Evolutionary conservation across 1,140 invertebrate species (phyloP), one percentile per base, ranked within the genome.

Genomic region (Formica selysi): DNA sequence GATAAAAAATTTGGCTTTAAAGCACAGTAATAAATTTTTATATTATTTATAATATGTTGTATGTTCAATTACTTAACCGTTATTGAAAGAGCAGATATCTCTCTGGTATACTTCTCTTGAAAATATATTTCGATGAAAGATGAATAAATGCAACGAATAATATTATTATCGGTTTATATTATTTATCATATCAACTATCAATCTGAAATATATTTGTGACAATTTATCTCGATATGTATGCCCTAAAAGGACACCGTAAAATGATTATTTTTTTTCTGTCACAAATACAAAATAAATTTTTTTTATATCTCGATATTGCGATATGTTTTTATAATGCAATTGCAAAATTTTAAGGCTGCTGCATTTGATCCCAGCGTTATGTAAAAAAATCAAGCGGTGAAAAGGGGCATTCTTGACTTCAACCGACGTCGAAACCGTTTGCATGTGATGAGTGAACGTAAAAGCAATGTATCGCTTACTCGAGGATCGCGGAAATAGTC

Each of bases 401-500:
- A 89, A 88, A 54, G 54, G 32, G 48, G 22, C n/a, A 73, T 85
- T 57, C 80, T 88, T 44, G 87, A 26, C 54, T 76, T 48, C 22
- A 44, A 38, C n/a, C 41, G 51, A 5, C 48, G 1, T 3, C 5
- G 16, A 67, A 62, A 48, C 44, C 57, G 41, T 85, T 89, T 38
- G 73, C 78, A 88, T 81, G 67, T 89, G 87, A 86, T 54, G 41
- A 32, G 87, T n/a, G 76, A 86, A 61, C 48, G 54, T 74, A 89
- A 85, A 36, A 16, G 44, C 26, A 51, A 22, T 13, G 22, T 71
- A 71, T 81, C 78, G 65, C 65, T 80, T 71, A 71, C 51, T 59
- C 44, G 64, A n/a, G 48, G 48, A 81, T 79, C 41, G 51, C 51
- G 5, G 13, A 26, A 74, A 54, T 16, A 38, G 44, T 48, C 68